Percentiles rank a stretch among this genome's conserved stretches.
Conservation (phyloP, 2,113 vertebrate genomes). For the Gallinago jamesoni region DNA sequence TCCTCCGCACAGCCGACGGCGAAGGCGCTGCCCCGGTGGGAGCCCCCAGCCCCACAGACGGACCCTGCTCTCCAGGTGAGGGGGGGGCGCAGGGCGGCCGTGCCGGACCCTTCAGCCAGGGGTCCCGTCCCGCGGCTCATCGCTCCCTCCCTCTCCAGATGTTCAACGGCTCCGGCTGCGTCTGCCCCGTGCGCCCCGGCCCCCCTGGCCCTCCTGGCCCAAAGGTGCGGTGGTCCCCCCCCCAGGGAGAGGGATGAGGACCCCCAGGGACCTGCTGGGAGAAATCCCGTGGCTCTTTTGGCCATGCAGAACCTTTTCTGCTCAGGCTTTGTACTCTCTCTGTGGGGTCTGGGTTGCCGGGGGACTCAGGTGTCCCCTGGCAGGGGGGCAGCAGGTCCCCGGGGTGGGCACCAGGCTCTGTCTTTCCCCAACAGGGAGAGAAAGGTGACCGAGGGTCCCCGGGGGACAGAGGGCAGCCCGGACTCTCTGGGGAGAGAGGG, state of each 20-base stretch:
- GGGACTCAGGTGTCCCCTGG: not conserved
- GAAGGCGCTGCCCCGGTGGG: not conserved
- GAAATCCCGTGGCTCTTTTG: not conserved
- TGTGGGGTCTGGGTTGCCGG: not conserved
- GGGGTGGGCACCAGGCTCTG: fast-evolving
- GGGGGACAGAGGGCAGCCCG: slow-evolving; percentile 41
- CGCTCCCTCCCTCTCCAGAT: not conserved
- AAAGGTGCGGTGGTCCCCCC: not conserved
- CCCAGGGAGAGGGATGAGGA: fast-evolving
- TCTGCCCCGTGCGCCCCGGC: slow-evolving; percentile 43
- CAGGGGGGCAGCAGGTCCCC: not conserved
- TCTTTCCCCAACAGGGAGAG: slow-evolving; percentile 43
- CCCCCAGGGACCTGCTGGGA: fast-evolving
- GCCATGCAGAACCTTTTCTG: not conserved
- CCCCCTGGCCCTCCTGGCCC: slow-evolving; percentile 6
- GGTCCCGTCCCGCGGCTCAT: fast-evolving
- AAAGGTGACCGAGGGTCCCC: slow-evolving; percentile 59
- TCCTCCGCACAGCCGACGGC: not conserved
- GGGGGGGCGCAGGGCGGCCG: fast-evolving
- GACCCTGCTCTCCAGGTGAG: not conserved
- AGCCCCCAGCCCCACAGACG: fast-evolving
- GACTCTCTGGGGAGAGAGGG: slow-evolving; percentile 54
- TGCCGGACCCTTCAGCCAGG: fast-evolving
- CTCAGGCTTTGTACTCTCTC: not conserved
- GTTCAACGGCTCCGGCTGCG: slow-evolving; percentile 23